phyloP scores from a whole-genome alignment of 2,113 vertebrate species.

The Chrysochloris asiatica region DNA sequence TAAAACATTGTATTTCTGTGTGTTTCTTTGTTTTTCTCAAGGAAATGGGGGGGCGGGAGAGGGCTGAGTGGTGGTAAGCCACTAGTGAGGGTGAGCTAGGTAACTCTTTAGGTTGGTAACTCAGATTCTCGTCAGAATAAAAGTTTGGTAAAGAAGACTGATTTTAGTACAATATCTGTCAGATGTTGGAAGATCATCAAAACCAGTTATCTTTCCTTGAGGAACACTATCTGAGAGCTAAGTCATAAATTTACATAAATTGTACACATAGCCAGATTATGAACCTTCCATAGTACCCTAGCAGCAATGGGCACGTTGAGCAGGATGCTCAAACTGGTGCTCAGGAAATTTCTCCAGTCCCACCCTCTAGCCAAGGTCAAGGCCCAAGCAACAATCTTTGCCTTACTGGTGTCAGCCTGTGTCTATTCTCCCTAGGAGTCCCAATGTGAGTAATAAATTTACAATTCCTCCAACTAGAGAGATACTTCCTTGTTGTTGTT shows the following conservation, averaged over 20 bases:
- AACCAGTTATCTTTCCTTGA: background rate
- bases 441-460: background rate
- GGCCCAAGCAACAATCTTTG: too few relatives aligned
- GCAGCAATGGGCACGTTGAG: background rate
- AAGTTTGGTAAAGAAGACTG: background rate
- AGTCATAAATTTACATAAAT: background rate
- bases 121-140: background rate
- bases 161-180: background rate
- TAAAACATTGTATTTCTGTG: background rate
- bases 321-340: background rate
- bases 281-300: background rate
- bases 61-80: background rate
- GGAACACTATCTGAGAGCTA: background rate
- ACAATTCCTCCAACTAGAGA: background rate
- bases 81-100: background rate
- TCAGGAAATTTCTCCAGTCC: background rate
- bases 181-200: background rate
- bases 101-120: background rate
- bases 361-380: too few relatives aligned
- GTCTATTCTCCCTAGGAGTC: background rate
- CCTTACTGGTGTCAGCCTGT: rapidly evolving
- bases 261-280: background rate
- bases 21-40: background rate
- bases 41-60: background rate
- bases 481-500: too few relatives aligned